Evolutionary conservation across 2,888 invertebrate species (phyloP).

Genomic region (Eudemis profundana): DNA sequence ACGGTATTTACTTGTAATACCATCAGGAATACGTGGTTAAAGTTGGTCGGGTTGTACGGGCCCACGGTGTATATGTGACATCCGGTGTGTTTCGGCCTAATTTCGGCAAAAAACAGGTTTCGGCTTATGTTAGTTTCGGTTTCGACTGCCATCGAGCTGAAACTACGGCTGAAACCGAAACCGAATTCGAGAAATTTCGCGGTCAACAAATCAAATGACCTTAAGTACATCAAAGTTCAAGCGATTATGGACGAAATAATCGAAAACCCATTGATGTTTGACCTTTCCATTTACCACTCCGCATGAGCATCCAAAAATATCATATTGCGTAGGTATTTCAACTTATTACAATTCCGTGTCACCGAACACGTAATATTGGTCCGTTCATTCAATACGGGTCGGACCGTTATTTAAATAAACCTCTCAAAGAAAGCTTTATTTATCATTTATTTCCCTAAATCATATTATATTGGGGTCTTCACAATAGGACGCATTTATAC

Average conservation of each 20-base stretch:
- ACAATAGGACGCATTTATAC: not conserved
- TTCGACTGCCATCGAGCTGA: too few relatives aligned
- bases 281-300: not conserved
- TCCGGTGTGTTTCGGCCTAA: too few relatives aligned
- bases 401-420: slow-evolving; percentile 38
- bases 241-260: not conserved
- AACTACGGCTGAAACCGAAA: too few relatives aligned
- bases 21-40: too few relatives aligned
- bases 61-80: too few relatives aligned
- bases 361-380: slow-evolving; percentile 18
- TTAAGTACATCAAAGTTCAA: not conserved
- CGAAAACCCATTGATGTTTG: slow-evolving; percentile 2
- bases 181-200: too few relatives aligned
- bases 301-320: slow-evolving; percentile 9
- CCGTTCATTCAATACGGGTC: slow-evolving; percentile 18
- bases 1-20: too few relatives aligned
- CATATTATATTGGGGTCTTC: slow-evolving; percentile 29
- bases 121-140: too few relatives aligned
- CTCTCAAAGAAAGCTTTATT: slow-evolving; percentile 36
- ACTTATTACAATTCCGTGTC: slow-evolving; percentile 22
- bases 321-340: slow-evolving; percentile 21
- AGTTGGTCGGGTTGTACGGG: too few relatives aligned
- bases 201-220: too few relatives aligned
- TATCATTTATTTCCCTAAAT: slow-evolving; percentile 39
- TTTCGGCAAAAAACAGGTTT: too few relatives aligned